Conservation (phyloP, 92 coral and sea anemone genomes). For the Phymanthus crucifer region DNA sequence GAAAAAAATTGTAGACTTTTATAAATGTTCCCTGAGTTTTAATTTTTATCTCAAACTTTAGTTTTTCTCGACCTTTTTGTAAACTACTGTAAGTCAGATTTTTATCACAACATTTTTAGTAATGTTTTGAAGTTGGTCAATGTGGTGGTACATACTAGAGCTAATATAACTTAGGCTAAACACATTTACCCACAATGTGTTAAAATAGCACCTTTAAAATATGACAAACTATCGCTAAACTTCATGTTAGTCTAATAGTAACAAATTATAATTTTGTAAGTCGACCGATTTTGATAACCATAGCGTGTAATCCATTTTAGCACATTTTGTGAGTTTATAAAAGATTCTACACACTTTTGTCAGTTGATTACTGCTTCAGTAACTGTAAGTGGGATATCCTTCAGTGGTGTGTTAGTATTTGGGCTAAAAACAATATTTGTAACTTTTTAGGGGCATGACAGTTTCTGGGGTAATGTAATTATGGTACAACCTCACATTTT, state of each 20-base stretch:
- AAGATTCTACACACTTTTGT: not conserved
- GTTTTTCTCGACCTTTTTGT: too few species aligned
- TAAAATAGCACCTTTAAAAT: not conserved
- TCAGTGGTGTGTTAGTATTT: not conserved
- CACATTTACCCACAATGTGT: not conserved
- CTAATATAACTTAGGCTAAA: not conserved
- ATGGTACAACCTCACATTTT: not conserved
- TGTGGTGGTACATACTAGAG: not conserved
- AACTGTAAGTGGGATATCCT: not conserved
- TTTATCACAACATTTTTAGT: not conserved
- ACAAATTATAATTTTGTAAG: slow-evolving; percentile 4
- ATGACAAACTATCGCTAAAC: slow-evolving; percentile 3
- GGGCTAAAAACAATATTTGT: not conserved
- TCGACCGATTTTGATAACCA: not conserved
- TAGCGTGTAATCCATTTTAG: not conserved
- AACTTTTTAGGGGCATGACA: not conserved
- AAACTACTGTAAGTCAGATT: too few species aligned
- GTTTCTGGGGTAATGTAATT: not conserved
- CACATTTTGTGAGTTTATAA: slow-evolving; percentile 6
- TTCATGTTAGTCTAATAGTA: not conserved
- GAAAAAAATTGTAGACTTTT: not conserved
- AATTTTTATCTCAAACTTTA: too few species aligned
- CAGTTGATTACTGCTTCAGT: not conserved
- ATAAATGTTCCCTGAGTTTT: too few species aligned
- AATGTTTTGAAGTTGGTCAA: not conserved